phyloP scores from a whole-genome alignment of 2,113 vertebrate genomes.

The Gyps fulvus region DNA sequence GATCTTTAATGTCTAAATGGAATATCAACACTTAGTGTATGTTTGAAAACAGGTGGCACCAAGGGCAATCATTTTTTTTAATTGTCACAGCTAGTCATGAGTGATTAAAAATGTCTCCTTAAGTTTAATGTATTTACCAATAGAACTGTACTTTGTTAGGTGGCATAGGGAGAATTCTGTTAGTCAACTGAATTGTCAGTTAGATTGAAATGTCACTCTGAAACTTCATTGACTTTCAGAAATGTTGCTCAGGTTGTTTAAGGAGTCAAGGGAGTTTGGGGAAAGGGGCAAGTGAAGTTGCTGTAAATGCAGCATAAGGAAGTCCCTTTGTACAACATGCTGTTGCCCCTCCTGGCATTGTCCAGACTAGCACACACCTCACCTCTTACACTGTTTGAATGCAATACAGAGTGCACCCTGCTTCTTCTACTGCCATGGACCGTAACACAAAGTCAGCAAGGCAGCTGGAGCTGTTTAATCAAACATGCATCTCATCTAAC shows the following conservation, averaged over 20 bases:
- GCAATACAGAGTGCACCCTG: not conserved
- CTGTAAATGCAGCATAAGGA: not conserved
- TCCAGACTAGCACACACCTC: not conserved
- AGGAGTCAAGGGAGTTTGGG: not conserved
- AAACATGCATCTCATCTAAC: not conserved
- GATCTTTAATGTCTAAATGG: not conserved
- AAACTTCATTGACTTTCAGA: not conserved
- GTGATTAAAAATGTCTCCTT: not conserved
- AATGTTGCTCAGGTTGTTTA: not conserved
- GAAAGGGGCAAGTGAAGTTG: not conserved
- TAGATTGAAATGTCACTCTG: not conserved
- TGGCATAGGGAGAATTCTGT: not conserved
- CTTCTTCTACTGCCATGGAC: not conserved
- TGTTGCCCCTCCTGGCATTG: not conserved
- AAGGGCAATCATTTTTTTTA: not conserved
- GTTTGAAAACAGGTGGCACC: not conserved
- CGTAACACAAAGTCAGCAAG: not conserved
- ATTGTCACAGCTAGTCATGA: not conserved
- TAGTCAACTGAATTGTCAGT: not conserved
- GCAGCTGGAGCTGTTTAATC: slow-evolving; percentile 12
- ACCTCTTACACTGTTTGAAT: not conserved
- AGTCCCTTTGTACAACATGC: not conserved
- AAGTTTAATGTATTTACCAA: not conserved
- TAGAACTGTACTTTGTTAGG: not conserved
- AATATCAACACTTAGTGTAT: not conserved